Evolutionary conservation across 2,797 vertebrate species (phyloP).

Genomic region (Peromyscus nudipes): DNA sequence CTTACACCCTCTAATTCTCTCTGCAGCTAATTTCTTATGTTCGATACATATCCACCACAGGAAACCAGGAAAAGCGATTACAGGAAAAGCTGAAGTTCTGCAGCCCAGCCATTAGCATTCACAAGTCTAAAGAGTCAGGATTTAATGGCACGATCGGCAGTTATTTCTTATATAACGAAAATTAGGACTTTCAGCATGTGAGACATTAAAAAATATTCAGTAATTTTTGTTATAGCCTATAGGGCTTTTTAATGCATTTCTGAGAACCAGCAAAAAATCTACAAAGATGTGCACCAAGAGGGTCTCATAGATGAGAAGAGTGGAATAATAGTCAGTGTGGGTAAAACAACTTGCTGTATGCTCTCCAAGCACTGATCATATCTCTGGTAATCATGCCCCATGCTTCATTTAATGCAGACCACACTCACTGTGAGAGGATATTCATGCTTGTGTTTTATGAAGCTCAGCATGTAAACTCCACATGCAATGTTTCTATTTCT

Average conservation of each 20-base stretch:
- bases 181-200: conserved; percentile 81
- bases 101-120: conserved; percentile 80
- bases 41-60: conserved; percentile 86
- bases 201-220: conserved; percentile 83
- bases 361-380: conserved; percentile 81
- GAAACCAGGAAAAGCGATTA: conserved; percentile 87
- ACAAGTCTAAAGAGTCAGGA: conserved; percentile 76
- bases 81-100: conserved; percentile 81
- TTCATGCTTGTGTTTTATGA: conserved; percentile 80
- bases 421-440: conserved; percentile 81
- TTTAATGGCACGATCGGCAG: conserved; percentile 81
- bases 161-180: conserved; percentile 80
- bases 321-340: conserved; percentile 80
- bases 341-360: conserved; percentile 79
- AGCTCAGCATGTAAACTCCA: conserved; percentile 76
- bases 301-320: conserved; percentile 79
- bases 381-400: conserved; percentile 81
- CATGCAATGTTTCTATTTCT: conserved; percentile 75
- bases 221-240: conserved; percentile 79
- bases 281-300: conserved; percentile 82
- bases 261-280: conserved; percentile 78
- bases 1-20: conserved; percentile 88
- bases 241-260: conserved; percentile 81
- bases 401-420: conserved; percentile 80
- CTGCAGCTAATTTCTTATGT: conserved; percentile 88